phyloP scores from a whole-genome alignment of 2,113 vertebrate genomes.

The Apteryx owenii region DNA sequence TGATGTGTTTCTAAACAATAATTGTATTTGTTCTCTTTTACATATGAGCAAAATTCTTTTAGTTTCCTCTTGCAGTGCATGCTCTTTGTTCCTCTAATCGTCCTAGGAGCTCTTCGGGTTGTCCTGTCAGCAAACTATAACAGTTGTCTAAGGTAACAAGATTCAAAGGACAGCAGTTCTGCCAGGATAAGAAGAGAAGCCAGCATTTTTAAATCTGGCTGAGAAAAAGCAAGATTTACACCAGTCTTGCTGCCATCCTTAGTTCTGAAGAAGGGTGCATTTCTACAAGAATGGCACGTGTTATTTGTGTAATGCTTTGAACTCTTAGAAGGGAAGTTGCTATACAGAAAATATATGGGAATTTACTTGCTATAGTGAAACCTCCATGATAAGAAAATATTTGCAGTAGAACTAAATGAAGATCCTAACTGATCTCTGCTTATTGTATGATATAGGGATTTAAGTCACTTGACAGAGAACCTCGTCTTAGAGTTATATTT shows the following conservation, averaged over 20 bases:
- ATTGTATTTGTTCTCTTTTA: background rate
- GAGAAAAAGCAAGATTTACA: background rate
- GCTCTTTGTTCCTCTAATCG: background rate
- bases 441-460: background rate
- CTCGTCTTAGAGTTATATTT: background rate
- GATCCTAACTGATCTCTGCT: background rate
- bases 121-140: background rate
- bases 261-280: background rate
- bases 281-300: background rate
- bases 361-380: background rate
- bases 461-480: background rate
- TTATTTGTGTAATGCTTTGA: background rate
- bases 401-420: background rate
- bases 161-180: background rate
- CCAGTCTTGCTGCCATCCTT: background rate
- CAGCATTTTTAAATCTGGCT: background rate
- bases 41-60: background rate
- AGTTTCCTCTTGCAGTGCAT: background rate
- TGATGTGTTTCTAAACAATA: background rate
- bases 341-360: background rate
- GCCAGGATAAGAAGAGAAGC: background rate
- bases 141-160: background rate
- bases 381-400: background rate
- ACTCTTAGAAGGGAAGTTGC: background rate
- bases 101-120: background rate